These are phyloP conservation scores for Dryococelus australis DNA, from an alignment of 2,888 invertebrate genomes.

Conservation along the genomic window DNA sequence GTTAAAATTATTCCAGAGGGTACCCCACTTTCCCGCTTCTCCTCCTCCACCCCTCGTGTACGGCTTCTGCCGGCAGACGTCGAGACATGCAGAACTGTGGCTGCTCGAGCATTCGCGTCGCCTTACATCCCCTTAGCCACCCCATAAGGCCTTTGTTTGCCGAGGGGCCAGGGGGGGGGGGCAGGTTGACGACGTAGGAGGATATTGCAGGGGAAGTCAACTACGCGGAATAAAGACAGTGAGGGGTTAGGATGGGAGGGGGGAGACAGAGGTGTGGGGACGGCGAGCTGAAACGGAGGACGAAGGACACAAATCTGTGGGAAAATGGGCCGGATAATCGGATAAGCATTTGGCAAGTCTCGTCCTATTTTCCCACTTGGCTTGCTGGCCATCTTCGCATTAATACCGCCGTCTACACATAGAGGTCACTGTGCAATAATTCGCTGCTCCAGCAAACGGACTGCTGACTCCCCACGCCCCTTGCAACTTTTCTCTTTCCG, in stretches of 20 bases:
- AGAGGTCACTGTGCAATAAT: not conserved
- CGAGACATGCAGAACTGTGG: too few relatives aligned
- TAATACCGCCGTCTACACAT: not conserved
- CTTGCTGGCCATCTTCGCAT: not conserved
- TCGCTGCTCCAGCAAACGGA: not conserved
- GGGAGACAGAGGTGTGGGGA: not conserved
- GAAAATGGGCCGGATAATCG: not conserved
- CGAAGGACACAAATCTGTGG: not conserved
- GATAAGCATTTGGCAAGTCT: slow-evolving; percentile 16
- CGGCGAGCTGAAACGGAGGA: not conserved
- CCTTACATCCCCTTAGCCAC: too few relatives aligned
- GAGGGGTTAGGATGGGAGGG: not conserved
- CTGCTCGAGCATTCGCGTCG: too few relatives aligned
- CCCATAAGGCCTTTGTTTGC: too few relatives aligned
- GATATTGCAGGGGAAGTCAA: not conserved
- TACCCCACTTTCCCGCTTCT: too few relatives aligned
- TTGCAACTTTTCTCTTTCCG: too few relatives aligned
- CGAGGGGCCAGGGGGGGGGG: too few relatives aligned
- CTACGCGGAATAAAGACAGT: not conserved
- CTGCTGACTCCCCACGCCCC: too few relatives aligned
- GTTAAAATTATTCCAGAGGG: too few relatives aligned
- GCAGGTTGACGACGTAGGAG: not conserved
- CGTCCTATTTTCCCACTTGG: not conserved
- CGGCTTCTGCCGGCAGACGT: too few relatives aligned
- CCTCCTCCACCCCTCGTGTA: too few relatives aligned